phyloP scores from a whole-genome alignment of 2,797 vertebrate genomes.

The Oryzias sinensis region DNA sequence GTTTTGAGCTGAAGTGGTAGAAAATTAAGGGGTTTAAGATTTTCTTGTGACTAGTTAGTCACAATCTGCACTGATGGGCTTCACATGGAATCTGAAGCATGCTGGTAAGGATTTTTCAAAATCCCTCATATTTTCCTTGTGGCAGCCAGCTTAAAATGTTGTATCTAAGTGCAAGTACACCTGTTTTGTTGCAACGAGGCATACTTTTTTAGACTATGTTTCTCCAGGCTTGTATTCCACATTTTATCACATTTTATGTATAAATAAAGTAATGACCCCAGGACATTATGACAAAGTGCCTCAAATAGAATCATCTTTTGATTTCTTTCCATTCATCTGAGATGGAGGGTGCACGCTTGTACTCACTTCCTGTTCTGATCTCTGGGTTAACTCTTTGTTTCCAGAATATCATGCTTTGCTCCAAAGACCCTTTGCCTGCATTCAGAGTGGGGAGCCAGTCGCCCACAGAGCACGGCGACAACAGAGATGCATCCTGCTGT shows the following conservation, averaged over 20 bases:
- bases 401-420: constrained; percentile 54
- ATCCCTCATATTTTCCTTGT: no score
- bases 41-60: no score
- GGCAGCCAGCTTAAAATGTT: no score
- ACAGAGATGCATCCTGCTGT: constrained; percentile 58
- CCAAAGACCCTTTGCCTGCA: constrained; percentile 23
- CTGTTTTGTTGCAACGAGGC: no score
- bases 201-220: not conserved
- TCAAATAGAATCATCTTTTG: not conserved
- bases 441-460: constrained; percentile 19
- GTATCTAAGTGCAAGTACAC: no score
- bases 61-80: no score
- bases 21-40: no score
- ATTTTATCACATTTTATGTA: not conserved
- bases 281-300: not conserved
- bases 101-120: no score
- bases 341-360: constrained; percentile 31
- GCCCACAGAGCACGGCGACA: constrained; percentile 22
- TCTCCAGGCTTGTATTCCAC: not conserved
- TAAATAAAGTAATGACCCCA: not conserved
- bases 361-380: constrained; percentile 57
- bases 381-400: constrained; percentile 56
- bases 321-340: constrained; percentile 45
- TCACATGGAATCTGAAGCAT: no score
- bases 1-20: not conserved